Conservation (phyloP, 2,797 vertebrate species). For the Mormyrops attenuatus region DNA sequence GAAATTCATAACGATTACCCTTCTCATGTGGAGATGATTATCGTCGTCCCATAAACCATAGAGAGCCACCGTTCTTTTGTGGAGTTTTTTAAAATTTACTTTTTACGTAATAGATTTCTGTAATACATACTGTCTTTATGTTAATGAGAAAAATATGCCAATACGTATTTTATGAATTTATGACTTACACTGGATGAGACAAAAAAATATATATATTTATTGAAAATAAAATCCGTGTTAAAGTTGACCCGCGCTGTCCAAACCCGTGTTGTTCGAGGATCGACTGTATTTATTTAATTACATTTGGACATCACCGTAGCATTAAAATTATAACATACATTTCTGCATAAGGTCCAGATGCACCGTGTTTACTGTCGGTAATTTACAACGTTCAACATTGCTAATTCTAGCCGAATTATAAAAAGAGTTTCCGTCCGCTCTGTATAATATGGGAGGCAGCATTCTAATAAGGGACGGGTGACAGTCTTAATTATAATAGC, state of each 20-base stretch:
- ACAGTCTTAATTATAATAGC: background rate
- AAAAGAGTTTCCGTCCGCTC: background rate
- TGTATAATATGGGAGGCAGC: background rate
- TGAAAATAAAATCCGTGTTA: background rate
- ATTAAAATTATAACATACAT: background rate
- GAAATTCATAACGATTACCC: background rate
- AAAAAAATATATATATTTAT: background rate
- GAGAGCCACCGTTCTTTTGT: background rate
- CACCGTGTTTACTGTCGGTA: background rate
- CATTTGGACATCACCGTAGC: background rate
- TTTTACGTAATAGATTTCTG: background rate
- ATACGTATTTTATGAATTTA: background rate
- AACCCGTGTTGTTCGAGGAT: background rate
- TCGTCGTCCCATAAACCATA: background rate
- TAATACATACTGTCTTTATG: background rate
- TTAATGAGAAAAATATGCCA: background rate
- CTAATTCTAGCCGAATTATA: background rate
- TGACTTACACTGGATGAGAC: background rate
- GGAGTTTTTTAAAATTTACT: background rate
- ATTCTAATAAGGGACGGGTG: background rate
- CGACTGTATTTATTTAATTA: background rate
- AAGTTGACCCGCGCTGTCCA: background rate
- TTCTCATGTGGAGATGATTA: background rate
- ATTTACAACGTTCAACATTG: background rate
- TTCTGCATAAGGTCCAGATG: background rate